Percentiles rank a stretch among this genome's conserved stretches.
Evolutionary conservation across 2,113 vertebrate genomes (phyloP).

Genomic region (Camelus bactrianus): DNA sequence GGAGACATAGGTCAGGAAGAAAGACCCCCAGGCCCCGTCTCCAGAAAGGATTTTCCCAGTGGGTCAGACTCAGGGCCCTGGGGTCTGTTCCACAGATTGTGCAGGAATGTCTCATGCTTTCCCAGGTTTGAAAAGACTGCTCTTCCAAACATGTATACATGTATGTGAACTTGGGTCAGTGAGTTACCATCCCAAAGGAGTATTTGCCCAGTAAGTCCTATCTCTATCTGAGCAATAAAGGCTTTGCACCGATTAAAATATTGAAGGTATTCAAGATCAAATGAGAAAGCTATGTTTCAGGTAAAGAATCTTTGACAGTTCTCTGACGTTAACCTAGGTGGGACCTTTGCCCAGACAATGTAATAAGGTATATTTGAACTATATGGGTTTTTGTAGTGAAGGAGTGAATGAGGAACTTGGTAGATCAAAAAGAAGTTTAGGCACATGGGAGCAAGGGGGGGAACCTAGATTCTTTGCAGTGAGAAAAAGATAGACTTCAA

Average conservation of each 20-base stretch:
- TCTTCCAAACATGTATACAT: not conserved
- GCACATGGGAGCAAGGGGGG: not conserved
- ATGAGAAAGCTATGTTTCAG: not conserved
- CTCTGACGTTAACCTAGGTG: not conserved
- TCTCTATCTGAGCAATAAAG: constrained; percentile 13
- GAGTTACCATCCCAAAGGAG: not conserved
- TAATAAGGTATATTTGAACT: not conserved
- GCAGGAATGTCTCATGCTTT: not conserved
- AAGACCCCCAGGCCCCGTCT: accelerated
- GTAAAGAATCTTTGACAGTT: not conserved
- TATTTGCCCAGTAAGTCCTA: not conserved
- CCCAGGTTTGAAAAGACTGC: not conserved
- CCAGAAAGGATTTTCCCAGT: not conserved
- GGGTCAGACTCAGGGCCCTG: not conserved
- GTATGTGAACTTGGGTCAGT: not conserved
- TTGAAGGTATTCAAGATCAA: not conserved
- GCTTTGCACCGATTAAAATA: not conserved
- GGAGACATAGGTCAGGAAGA: too few relatives aligned
- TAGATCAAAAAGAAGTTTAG: not conserved
- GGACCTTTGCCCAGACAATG: not conserved
- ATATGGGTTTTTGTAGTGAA: not conserved
- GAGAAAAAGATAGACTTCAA: not conserved
- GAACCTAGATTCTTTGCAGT: not conserved
- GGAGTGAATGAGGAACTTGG: not conserved
- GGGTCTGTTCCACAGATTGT: not conserved